These are phyloP conservation scores for Trichopoda pennipes DNA, from an alignment of 2,888 invertebrate species.

Conservation along the genomic window DNA sequence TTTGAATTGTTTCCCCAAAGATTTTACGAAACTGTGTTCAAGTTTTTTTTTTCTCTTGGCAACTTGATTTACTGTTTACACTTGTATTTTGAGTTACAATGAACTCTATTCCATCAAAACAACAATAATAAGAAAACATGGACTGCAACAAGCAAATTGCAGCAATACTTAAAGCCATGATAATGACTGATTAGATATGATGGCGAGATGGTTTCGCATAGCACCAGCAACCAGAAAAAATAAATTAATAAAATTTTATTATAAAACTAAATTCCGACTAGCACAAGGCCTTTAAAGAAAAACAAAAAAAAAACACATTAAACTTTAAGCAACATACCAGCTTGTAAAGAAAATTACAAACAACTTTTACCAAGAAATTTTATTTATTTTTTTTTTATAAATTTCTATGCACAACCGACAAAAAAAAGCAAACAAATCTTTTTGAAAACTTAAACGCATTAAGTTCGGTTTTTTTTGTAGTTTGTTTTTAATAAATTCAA, in stretches of 20 bases:
- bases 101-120: slow-evolving; percentile 61
- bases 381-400: slow-evolving; percentile 21
- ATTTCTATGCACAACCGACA: slow-evolving; percentile 52
- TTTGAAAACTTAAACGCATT: slow-evolving; percentile 61
- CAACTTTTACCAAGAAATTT: slow-evolving; percentile 65
- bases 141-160: slow-evolving; percentile 44
- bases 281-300: slow-evolving; percentile 46
- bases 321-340: slow-evolving; percentile 36
- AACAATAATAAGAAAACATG: slow-evolving; percentile 32
- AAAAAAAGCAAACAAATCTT: slow-evolving; percentile 65
- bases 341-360: slow-evolving; percentile 36
- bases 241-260: slow-evolving; percentile 46
- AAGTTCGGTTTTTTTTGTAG: not conserved
- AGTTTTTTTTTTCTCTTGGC: slow-evolving; percentile 9
- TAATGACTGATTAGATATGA: slow-evolving; percentile 57
- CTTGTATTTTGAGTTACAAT: slow-evolving; percentile 63
- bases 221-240: slow-evolving; percentile 16
- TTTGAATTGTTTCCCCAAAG: not conserved
- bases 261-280: slow-evolving; percentile 42
- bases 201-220: slow-evolving; percentile 37
- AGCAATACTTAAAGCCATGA: slow-evolving; percentile 59
- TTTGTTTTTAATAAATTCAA: slow-evolving; percentile 2
- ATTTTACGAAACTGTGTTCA: not conserved
- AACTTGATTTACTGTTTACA: slow-evolving; percentile 35
- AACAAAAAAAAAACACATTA: not conserved